phyloP scores from a whole-genome alignment of 2,797 vertebrate species.

The Tragopan temminckii region DNA sequence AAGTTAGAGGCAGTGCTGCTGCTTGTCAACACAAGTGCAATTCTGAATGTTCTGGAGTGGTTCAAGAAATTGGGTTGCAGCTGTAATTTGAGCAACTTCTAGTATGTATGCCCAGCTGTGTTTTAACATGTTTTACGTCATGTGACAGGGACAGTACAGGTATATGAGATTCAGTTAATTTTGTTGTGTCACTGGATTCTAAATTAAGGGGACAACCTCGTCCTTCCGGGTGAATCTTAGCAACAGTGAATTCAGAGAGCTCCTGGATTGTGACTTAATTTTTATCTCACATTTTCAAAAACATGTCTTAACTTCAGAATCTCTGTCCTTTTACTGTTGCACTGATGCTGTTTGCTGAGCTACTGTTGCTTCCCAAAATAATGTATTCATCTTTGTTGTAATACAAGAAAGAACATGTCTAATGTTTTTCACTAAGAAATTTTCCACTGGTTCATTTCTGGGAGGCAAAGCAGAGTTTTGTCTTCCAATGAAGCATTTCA shows the following conservation, averaged over 20 bases:
- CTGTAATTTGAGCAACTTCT: neutral
- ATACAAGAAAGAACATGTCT: constrained; percentile 79
- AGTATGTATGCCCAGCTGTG: neutral
- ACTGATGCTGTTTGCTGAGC: constrained; percentile 39
- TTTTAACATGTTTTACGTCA: neutral
- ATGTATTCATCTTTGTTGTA: constrained; percentile 65
- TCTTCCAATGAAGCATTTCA: constrained; percentile 73
- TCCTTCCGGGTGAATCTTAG: neutral
- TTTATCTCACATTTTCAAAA: neutral
- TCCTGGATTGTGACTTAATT: neutral
- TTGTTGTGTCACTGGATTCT: neutral
- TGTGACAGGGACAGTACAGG: neutral
- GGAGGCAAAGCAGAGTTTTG: constrained; percentile 52
- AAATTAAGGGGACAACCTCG: neutral
- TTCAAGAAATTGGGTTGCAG: neutral
- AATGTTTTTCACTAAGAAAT: constrained; percentile 59
- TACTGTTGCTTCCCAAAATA: constrained; percentile 62
- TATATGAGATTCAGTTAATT: neutral
- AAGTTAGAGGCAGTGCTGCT: neutral
- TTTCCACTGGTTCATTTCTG: constrained; percentile 69
- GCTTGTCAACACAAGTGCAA: fast-evolving
- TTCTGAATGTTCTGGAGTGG: neutral
- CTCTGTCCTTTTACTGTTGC: neutral
- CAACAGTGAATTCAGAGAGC: neutral
- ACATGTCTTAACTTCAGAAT: neutral